Base-by-base conservation (phyloP, 2,113 vertebrate genomes). In the Peromyscus polionotus region DNA sequence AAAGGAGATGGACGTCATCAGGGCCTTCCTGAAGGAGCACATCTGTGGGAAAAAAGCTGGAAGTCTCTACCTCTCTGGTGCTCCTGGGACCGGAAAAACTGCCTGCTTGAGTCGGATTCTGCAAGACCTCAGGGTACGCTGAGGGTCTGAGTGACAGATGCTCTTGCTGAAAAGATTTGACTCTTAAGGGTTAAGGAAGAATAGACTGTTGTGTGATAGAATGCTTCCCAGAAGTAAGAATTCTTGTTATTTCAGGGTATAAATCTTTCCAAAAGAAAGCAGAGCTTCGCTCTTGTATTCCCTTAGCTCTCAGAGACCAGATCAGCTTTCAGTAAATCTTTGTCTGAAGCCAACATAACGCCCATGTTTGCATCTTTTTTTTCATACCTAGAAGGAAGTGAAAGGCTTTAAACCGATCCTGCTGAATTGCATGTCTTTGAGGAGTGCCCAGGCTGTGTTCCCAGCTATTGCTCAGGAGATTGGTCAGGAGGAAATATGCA, bases 341-440 rank as follows among this genome's bases (percentile, higher is more conserved):
- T 94, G 75, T 75, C 84, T 3, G 72, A 95, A 26, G n/a, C 65
- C 31, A 81, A 61, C 93, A 24, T 95, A 94, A 94, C 75, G 80
- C 59, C 39, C 28, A 28, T 89, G 24, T 94, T 87, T 95, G 42
- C 19, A 2, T 95, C 26, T 96, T 31, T 76, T 65, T 51, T 96
- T 9, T 98, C n/a, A 88, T 76, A 31, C n/a, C 3, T 98, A 99
- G 99, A 98, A 98, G 0, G 98, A 99, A 85, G 97, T 99, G 39
- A 68, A 98, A 0, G 24, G 96, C 0, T 99, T 99, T 51, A 98
- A 98, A 97, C 99, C 97, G 0, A 95, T 99, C 85, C 61, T 99
- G 97, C 98, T 99, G 95, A 99, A 99, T 98, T 99, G 99, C 95
- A 99, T 99, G 99, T 98, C 98, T 3, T 98, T 99, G 95, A 98